Base-by-base conservation (phyloP, 2,888 invertebrate species). In the Barypeithes pellucidus region DNA sequence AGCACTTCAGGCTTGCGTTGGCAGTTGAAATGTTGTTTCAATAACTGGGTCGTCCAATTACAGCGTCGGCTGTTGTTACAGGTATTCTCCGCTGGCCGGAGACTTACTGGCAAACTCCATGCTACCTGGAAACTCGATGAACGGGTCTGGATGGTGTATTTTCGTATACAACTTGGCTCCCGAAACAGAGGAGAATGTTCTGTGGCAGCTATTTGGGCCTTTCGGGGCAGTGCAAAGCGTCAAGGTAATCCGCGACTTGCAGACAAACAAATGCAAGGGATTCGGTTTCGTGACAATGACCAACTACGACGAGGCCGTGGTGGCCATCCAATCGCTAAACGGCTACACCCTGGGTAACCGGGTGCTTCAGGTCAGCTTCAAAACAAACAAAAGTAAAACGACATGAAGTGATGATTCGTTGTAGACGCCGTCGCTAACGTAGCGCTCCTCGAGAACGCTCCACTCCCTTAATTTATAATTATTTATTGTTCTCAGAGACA, bases 211-310 rank as follows among this genome's bases (percentile, higher is more conserved):
- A 81, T 98, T 98, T 88, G 98, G 97, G 78, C 98, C 98, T 57
- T 98, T 98, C 85, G 98, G 98, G 82, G 97, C 97, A 82, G 97
- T 98, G 84, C 96, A 97, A 88, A 95, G 95, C 88, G 97, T 98
- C 81, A 98, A 98, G 90, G 97, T 98, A 41, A 80, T 80, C 50
- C 77, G 80, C 45, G 80, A 80, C 75, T 75, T 80, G 70, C 81
- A 81, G 73, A 97, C 97, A 79, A 96, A 96, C 89, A 98, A 98
- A 88, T 98, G 98, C 89, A 98, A 97, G 90, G 98, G 98, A 77
- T 98, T 97, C 87, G 98, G 97, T 80, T 98, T 98, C 87, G 97
- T 98, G 80, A 97, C 97, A 78, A 98, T 98, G 98, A 97, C 97
- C 85, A 97, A 97, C 88, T 98, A 98, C 86, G 97, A 98, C 84